phyloP scores from a whole-genome alignment of 2,888 invertebrate genomes.

The Agonopterix heracliana region DNA sequence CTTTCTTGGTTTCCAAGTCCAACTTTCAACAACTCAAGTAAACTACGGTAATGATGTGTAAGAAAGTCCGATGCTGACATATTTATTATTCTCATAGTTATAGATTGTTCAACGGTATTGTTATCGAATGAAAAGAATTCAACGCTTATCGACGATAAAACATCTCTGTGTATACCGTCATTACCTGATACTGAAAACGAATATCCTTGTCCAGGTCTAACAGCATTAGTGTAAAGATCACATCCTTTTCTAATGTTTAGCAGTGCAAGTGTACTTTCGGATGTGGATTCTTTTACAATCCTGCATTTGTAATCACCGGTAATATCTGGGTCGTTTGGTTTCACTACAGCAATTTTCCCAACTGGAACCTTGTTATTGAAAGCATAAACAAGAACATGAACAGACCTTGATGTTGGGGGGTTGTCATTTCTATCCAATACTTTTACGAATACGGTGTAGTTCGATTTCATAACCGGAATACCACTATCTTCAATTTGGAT shows the following conservation, averaged over 20 bases:
- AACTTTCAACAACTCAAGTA: slow-evolving; percentile 82
- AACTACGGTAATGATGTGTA: slow-evolving; percentile 83
- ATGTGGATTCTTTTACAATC: slow-evolving; percentile 81
- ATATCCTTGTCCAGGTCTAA: slow-evolving; percentile 83
- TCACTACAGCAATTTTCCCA: slow-evolving; percentile 93
- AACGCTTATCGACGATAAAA: slow-evolving; percentile 89
- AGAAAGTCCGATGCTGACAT: slow-evolving; percentile 85
- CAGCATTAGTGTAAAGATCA: slow-evolving; percentile 84
- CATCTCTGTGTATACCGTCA: slow-evolving; percentile 92
- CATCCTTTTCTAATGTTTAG: slow-evolving; percentile 86
- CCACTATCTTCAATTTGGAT: slow-evolving; percentile 94
- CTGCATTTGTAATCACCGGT: slow-evolving; percentile 92
- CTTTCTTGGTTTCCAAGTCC: slow-evolving; percentile 79
- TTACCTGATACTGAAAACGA: slow-evolving; percentile 89
- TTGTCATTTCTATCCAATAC: slow-evolving; percentile 94
- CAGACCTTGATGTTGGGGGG: slow-evolving; percentile 89
- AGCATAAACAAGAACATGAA: slow-evolving; percentile 86
- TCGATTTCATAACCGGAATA: slow-evolving; percentile 87
- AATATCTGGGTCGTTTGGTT: slow-evolving; percentile 94
- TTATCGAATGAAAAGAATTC: slow-evolving; percentile 89
- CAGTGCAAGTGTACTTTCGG: slow-evolving; percentile 75
- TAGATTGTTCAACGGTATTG: slow-evolving; percentile 86
- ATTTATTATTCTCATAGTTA: slow-evolving; percentile 85
- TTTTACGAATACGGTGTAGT: slow-evolving; percentile 83
- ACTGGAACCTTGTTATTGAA: slow-evolving; percentile 85